Base-by-base conservation (phyloP, 2,888 invertebrate species). In the Chymomyza fuscimana region DNA sequence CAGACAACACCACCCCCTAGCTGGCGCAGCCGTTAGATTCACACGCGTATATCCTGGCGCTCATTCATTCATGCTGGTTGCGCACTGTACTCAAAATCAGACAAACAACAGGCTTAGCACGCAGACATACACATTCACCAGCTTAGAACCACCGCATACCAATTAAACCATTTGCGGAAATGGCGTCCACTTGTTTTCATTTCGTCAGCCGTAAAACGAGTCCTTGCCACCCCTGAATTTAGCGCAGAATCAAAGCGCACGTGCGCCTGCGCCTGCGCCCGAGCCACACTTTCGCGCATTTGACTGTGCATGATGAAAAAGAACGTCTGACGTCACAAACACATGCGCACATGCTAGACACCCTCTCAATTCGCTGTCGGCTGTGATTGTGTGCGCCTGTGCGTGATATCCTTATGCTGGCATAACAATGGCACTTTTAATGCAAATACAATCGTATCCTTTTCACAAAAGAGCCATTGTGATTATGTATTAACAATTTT, bases 381-480 rank as follows among this genome's bases (percentile, higher is more conserved):
- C 65, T 68, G 52, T 22, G 65, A 58, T 36, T 16, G 6, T 15
- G 59, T 65, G 60, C 58, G 32, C 56, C 61, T 40, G 62, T 70
- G 63, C 19, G 51, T 74, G 78, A 77, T 80, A 78, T 78, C 73
- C 78, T 73, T 70, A 82, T 79, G 79, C 81, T 71, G 79, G 79
- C 80, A 74, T 77, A 84, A 85, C 88, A 88, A 88, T 88, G 80
- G 76, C 80, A 77, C 76, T 77, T 73, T 77, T 84, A 85, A 85
- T 85, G 85, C 85, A 85, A 85, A 85, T 85, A 85, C 87, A 85
- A 88, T 84, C 85, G 84, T 76, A 85, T 88, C 84, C 84, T 88
- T 84, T 88, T 73, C 50, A 65, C 61, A 76, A 79, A 77, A 79
- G 74, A 70, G 76, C 78, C 74, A 73, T 86, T 81, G 79, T 79